Conservation (phyloP, 35 echinoderm and acorn worm species). For the Heliocidaris tuberculata region DNA sequence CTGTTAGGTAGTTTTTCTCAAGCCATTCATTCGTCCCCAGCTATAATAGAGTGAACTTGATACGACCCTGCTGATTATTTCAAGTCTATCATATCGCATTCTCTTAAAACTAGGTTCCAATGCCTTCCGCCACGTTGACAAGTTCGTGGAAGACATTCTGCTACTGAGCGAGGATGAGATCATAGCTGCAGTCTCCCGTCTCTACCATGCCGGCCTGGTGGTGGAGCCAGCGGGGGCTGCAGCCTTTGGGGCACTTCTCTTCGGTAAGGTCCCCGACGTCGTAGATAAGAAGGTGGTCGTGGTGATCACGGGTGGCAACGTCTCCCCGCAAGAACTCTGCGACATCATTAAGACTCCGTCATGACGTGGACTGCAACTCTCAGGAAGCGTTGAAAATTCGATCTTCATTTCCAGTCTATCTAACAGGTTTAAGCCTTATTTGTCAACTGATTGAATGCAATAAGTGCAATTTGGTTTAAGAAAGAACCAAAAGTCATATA, state of each 20-base stretch:
- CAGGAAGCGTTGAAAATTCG: too few relatives aligned
- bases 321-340: slow-evolving; percentile 62
- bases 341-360: background rate
- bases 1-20: too few relatives aligned
- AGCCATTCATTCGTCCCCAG: too few relatives aligned
- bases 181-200: slow-evolving; percentile 42
- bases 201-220: slow-evolving; percentile 70
- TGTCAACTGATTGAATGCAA: too few relatives aligned
- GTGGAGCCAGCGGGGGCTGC: slow-evolving; percentile 89
- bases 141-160: slow-evolving; percentile 74
- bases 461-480: too few relatives aligned
- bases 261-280: slow-evolving; percentile 71
- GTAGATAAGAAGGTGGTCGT: slow-evolving; percentile 76
- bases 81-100: background rate
- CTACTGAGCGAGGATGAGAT: slow-evolving; percentile 76
- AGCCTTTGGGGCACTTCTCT: slow-evolving; percentile 75
- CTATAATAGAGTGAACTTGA: too few relatives aligned
- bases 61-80: too few relatives aligned
- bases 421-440: too few relatives aligned
- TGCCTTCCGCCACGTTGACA: slow-evolving; percentile 61
- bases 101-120: slow-evolving; percentile 46
- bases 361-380: too few relatives aligned
- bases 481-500: too few relatives aligned
- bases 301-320: slow-evolving; percentile 81
- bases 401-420: too few relatives aligned